Base-by-base conservation (phyloP, 2,113 vertebrate genomes). In the Prietella phreatophila region DNA sequence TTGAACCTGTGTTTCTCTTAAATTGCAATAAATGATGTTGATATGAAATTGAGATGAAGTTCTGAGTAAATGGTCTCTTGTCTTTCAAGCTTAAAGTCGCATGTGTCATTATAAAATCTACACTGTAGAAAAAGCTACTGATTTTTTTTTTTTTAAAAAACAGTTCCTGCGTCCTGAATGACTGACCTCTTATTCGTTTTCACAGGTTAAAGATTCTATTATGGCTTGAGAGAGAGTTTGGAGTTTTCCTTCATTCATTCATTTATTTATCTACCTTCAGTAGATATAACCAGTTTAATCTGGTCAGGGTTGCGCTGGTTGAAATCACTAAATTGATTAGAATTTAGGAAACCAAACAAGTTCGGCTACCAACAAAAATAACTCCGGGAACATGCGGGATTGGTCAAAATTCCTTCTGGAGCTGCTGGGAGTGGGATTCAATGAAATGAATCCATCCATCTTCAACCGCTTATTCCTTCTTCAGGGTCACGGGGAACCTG, bases 11-110 rank as follows among this genome's bases (percentile, higher is more conserved):
- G 7, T 83, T 63, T 76, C 53, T 88, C 42, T 47, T 60, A 17
- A 81, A 84, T 84, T 88, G 80, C 82, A 88, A 89, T 89, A 89
- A 89, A 91, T 47, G 42, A 89, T 84, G 82, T 80, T 60, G 42
- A 83, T 50, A 69, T 42, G 56, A 86, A 75, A 69, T 67, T 55
- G 17, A 69, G 36, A 79, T 20, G 55, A 5, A 39, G 33, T 39
- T 80, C 36, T 69, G 11, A 69, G 0, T 9, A 20, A n/a, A 60
- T 67, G 4, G 15, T 67, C 14, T 53, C 58, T 33, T 25, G 25
- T 42, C 25, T 55, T 50, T 82, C 1, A 36, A 58, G 9, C 53
- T 56, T 36, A 47, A 47, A 8, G 27, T 53, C 22, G 42, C 42
- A 30, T 5, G n/a, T 30, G 63, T 4, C 11, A 15, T 30, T n/a